phyloP scores from a whole-genome alignment of 2,888 invertebrate species.

The Orchesella flavescens region DNA sequence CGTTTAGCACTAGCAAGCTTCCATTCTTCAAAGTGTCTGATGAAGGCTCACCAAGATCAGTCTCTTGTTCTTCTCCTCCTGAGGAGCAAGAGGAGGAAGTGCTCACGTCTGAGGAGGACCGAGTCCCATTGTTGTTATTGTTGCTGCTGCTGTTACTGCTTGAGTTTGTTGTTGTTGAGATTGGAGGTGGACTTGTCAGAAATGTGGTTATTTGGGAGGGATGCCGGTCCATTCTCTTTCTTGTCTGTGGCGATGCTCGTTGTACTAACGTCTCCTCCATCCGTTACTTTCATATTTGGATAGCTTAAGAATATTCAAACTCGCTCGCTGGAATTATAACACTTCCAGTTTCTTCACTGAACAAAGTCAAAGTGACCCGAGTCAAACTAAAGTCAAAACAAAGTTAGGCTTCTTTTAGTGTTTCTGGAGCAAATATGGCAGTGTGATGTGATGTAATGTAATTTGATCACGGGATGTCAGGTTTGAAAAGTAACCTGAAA shows the following conservation, averaged over 20 bases:
- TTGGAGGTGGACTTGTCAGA: neutral
- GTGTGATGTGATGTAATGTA: neutral
- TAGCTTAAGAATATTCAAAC: neutral
- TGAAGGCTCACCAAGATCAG: constrained; percentile 14
- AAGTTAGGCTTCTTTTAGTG: no score
- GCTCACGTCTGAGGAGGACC: constrained; percentile 14
- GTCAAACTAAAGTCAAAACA: neutral
- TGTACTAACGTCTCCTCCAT: constrained; percentile 63
- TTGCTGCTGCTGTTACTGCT: neutral
- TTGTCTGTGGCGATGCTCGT: constrained; percentile 44
- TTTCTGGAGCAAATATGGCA: neutral
- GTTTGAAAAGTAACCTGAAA: neutral
- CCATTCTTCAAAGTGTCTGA: constrained; percentile 32
- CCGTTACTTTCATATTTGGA: constrained; percentile 68
- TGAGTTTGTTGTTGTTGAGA: constrained; percentile 6
- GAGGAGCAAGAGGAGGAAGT: constrained; percentile 23
- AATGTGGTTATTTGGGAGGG: constrained; percentile 32
- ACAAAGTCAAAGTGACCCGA: no score
- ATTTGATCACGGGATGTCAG: no score
- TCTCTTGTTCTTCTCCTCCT: constrained; percentile 46
- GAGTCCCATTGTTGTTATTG: constrained; percentile 55
- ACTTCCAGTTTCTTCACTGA: neutral
- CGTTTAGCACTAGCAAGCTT: constrained; percentile 44
- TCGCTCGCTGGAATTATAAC: neutral
- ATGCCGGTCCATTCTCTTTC: constrained; percentile 38